These are phyloP conservation scores for Nematolebias whitei DNA, from an alignment of 2,113 vertebrate genomes.

Conservation along the genomic window DNA sequence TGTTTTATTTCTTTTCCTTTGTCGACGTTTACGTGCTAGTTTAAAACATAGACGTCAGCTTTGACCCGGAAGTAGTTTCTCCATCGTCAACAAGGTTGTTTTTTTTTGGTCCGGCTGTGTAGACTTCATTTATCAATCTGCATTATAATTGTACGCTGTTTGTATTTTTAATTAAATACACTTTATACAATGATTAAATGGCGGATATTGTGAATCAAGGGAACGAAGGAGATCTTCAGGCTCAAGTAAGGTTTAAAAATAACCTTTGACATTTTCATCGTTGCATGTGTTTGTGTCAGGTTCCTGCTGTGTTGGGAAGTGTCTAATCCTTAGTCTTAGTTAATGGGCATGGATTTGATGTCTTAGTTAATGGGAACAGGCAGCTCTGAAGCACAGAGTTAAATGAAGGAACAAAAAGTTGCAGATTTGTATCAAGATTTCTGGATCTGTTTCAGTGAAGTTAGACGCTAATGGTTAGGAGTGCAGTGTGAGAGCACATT, in stretches of 20 bases:
- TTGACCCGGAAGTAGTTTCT: conserved; percentile 43
- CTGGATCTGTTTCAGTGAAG: no score
- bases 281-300: no score
- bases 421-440: no score
- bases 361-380: not conserved
- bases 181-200: conserved; percentile 43
- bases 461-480: no score
- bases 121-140: no score
- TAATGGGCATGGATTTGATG: not conserved
- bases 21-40: not conserved
- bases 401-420: no score
- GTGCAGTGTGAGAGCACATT: no score
- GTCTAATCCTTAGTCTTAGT: no score
- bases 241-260: conserved; percentile 70
- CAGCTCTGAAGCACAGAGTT: no score
- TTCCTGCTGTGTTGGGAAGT: not conserved
- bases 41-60: not conserved
- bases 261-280: not conserved
- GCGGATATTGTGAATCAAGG: conserved; percentile 48
- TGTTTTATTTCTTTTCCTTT: not conserved
- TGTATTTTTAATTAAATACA: not conserved
- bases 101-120: accelerated
- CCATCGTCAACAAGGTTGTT: not conserved
- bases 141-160: not conserved
- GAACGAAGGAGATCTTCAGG: conserved; percentile 70